phyloP scores from a whole-genome alignment of 37 sponge, comb jelly and placozoan genomes.

The Beroe forskalii region DNA sequence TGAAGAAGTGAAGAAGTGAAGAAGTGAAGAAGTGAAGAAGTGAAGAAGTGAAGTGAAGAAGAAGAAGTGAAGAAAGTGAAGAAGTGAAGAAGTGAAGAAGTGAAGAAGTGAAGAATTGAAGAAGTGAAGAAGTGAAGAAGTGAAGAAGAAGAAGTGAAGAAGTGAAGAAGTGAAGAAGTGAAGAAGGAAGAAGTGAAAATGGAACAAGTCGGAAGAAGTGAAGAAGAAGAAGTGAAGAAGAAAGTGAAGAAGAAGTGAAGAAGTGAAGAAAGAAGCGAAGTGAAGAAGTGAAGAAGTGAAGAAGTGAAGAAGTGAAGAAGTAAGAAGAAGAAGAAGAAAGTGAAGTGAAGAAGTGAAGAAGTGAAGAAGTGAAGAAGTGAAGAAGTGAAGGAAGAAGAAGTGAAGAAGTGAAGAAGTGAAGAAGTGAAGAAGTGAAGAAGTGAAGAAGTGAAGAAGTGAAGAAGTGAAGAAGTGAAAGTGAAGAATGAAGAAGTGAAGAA shows the following conservation, averaged over 20 bases:
- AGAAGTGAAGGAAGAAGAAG: too few species aligned
- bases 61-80: neutral
- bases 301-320: neutral
- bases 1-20: neutral
- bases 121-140: neutral
- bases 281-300: neutral
- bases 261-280: neutral
- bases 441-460: too few species aligned
- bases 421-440: too few species aligned
- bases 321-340: neutral
- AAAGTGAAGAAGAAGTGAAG: neutral
- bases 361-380: too few species aligned
- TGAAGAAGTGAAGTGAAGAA: neutral
- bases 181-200: neutral
- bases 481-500: too few species aligned
- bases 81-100: neutral
- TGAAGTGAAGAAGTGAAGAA: too few species aligned
- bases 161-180: neutral
- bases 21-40: neutral
- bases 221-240: neutral
- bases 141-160: neutral
- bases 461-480: too few species aligned
- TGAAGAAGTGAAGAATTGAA: too few species aligned
- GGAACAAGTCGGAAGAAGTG: neutral
- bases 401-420: too few species aligned